phyloP scores from a whole-genome alignment of 2,888 invertebrate genomes.

The Drosophila diplacantha region DNA sequence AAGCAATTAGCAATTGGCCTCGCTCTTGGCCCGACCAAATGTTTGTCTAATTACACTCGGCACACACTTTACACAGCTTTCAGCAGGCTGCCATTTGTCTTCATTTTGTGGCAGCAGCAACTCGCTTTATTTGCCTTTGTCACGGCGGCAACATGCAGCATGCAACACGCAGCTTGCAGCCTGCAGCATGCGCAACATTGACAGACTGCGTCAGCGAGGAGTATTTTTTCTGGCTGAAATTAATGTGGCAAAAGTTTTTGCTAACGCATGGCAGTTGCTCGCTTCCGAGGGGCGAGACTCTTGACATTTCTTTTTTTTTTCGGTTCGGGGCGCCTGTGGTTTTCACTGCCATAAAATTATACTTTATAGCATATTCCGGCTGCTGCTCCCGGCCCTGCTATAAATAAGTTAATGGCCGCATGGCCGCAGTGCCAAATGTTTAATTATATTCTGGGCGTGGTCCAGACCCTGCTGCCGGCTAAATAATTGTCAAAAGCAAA shows the following conservation, averaged over 20 bases:
- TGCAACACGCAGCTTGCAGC: conserved; percentile 12
- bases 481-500: conserved; percentile 55
- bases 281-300: conserved; percentile 33
- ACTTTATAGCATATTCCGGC: conserved; percentile 58
- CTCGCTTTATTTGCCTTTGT: conserved; percentile 65
- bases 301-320: conserved; percentile 51
- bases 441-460: conserved; percentile 52
- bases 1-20: conserved; percentile 72
- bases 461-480: conserved; percentile 24
- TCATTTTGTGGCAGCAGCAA: conserved; percentile 60
- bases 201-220: conserved; percentile 51
- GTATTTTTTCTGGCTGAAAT: conserved; percentile 56
- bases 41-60: conserved; percentile 72
- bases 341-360: conserved; percentile 58
- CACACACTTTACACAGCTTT: conserved; percentile 71
- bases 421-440: conserved; percentile 55
- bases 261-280: conserved; percentile 44
- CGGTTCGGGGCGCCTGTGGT: conserved; percentile 44
- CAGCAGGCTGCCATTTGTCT: conserved; percentile 73
- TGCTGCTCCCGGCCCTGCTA: conserved; percentile 45
- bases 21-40: conserved; percentile 57
- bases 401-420: conserved; percentile 58
- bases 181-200: conserved; percentile 48
- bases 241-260: conserved; percentile 67
- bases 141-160: conserved; percentile 48